Evolutionary conservation across 2,888 invertebrate genomes (phyloP).

Genomic region (Tupiocoris notatus): DNA sequence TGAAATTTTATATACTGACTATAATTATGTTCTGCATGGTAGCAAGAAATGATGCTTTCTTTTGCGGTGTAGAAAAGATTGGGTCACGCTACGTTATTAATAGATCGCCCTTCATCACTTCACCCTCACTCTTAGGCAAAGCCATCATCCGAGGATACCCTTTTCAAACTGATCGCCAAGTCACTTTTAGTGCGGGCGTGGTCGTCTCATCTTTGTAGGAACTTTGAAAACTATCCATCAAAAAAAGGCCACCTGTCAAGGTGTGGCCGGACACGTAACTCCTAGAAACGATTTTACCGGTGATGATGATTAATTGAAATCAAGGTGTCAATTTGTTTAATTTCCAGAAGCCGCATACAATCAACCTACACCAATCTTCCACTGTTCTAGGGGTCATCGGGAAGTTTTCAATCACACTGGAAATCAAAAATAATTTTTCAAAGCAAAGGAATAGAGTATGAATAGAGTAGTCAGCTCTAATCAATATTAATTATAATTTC

Average conservation of each 20-base stretch:
- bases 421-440: too few relatives aligned
- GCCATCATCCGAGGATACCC: not conserved
- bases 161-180: not conserved
- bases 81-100: not conserved
- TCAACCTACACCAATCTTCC: too few relatives aligned
- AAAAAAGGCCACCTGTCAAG: slow-evolving; percentile 3
- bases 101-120: not conserved
- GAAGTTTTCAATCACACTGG: too few relatives aligned
- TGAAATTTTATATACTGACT: too few relatives aligned
- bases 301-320: slow-evolving; percentile 30
- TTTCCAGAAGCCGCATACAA: too few relatives aligned
- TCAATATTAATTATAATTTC: too few relatives aligned
- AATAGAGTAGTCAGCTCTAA: too few relatives aligned
- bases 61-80: not conserved
- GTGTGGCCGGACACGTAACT: slow-evolving; percentile 31
- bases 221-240: slow-evolving; percentile 16
- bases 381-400: too few relatives aligned
- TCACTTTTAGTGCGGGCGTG: not conserved
- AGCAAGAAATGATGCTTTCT: not conserved
- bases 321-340: slow-evolving; percentile 21
- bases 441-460: too few relatives aligned
- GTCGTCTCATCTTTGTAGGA: not conserved
- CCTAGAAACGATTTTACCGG: slow-evolving; percentile 6
- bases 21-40: not conserved
- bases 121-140: not conserved